Evolutionary conservation across 2,113 vertebrate genomes (phyloP), one percentile per base, ranked within the genome.

Genomic region (Proterorhinus semilunaris): DNA sequence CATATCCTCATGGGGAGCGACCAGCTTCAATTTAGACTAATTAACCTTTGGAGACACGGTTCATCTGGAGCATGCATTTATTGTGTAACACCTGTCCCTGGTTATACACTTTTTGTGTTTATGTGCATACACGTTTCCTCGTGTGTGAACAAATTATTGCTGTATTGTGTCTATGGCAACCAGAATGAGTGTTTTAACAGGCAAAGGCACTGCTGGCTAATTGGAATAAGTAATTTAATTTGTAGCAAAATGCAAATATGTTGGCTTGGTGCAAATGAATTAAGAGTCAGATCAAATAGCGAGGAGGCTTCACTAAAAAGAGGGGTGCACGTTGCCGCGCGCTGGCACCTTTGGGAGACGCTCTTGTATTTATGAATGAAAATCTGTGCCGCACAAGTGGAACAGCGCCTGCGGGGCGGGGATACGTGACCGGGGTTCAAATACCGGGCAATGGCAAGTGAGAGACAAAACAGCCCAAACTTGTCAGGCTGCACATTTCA

Each of bases 331-430:
- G 68, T 66, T 61, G 72, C 70, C 49, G 16, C 48, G 48, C 15
- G 68, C 49, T 4, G 8, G 57, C 12, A 78, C 62, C 69, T 70
- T 71, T 48, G 78, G 76, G 76, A 80, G 57, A 64, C 6, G 68
- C 55, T 62, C 76, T 57, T 75, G 67, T 81, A 79, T 88, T 87
- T 85, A 84, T 88, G 89, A 90, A 89, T 88, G 87, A 70, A 87
- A 83, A 80, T 75, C 79, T 80, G 72, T 67, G 75, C 75, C 59
- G 80, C 80, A 65, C 73, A 83, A 62, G 71, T 36, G 59, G 70
- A 75, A 76, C 3, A 63, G 67, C 0, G 70, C 77, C 79, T 69
- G 78, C 80, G 80, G 73, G 71, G 21, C 21, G 70, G 44, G 65
- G 44, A 17, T 11, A 80, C 71, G 81, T 85, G 84, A 87, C 78